Conservation (phyloP, 2,113 vertebrate genomes). For the Spermophilus dauricus region DNA sequence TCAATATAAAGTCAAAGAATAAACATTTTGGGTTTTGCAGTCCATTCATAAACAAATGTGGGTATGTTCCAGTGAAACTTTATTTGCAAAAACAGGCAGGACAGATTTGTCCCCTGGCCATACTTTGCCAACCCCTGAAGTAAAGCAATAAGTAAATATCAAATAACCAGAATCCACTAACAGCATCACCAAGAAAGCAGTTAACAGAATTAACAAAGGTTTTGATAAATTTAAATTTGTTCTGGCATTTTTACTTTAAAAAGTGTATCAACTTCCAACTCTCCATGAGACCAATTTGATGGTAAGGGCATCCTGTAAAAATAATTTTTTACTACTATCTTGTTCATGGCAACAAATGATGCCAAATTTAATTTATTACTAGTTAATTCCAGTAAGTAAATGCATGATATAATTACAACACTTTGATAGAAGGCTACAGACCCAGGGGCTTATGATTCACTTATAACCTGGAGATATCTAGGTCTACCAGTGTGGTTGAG, state of each 20-base stretch:
- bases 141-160: conserved; percentile 48
- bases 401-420: neutral
- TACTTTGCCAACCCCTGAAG: neutral
- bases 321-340: neutral
- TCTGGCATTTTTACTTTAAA: conserved; percentile 34
- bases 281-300: neutral
- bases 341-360: conserved; percentile 41
- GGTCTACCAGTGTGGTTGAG: neutral
- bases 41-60: neutral
- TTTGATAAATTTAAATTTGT: conserved; percentile 47
- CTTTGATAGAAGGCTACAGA: conserved; percentile 14
- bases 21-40: neutral
- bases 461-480: neutral
- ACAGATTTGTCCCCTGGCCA: neutral
- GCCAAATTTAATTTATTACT: conserved; percentile 24
- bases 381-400: conserved; percentile 55
- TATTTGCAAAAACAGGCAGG: conserved; percentile 16
- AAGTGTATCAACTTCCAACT: conserved; percentile 36
- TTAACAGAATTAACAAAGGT: neutral
- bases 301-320: neutral
- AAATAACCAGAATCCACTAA: conserved; percentile 23
- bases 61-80: conserved; percentile 12
- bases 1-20: neutral
- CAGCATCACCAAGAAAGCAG: neutral
- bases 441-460: neutral